phyloP scores from a whole-genome alignment of 2,113 vertebrate genomes.

The Salminus brasiliensis region DNA sequence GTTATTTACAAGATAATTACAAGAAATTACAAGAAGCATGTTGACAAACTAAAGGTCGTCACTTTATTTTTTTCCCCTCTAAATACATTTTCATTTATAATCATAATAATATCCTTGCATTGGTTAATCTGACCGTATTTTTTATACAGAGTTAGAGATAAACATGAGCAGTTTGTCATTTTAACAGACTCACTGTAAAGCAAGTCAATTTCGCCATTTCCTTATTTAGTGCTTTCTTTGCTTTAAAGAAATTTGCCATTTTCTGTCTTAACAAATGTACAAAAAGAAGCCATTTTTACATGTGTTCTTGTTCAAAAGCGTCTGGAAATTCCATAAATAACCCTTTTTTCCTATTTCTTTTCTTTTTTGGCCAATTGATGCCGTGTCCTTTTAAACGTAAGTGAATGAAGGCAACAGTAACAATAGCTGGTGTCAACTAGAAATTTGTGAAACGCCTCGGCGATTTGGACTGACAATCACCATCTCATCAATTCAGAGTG shows the following conservation, averaged over 20 bases:
- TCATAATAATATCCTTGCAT: too few species aligned
- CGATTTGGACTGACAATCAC: constrained; percentile 75
- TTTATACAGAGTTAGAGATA: too few species aligned
- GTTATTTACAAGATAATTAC: too few species aligned
- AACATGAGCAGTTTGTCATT: too few species aligned
- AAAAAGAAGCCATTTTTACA: not conserved
- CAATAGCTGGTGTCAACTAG: constrained; percentile 72
- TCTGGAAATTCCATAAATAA: not conserved
- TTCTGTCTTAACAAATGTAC: not conserved
- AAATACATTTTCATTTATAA: too few species aligned
- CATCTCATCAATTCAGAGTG: constrained; percentile 37
- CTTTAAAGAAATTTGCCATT: not conserved
- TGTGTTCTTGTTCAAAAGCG: not conserved
- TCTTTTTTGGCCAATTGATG: not conserved
- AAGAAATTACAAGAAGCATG: too few species aligned
- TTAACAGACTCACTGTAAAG: too few species aligned
- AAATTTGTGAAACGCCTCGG: constrained; percentile 72
- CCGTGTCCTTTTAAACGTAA: not conserved
- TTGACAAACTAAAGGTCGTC: too few species aligned
- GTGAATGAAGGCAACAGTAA: constrained; percentile 52
- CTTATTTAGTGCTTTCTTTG: not conserved
- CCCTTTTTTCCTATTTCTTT: not conserved
- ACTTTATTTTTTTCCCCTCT: too few species aligned
- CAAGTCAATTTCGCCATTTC: too few species aligned
- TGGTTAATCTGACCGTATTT: too few species aligned